Conservation (phyloP, 2,888 invertebrate species). For the Acrobeloides nanus region DNA sequence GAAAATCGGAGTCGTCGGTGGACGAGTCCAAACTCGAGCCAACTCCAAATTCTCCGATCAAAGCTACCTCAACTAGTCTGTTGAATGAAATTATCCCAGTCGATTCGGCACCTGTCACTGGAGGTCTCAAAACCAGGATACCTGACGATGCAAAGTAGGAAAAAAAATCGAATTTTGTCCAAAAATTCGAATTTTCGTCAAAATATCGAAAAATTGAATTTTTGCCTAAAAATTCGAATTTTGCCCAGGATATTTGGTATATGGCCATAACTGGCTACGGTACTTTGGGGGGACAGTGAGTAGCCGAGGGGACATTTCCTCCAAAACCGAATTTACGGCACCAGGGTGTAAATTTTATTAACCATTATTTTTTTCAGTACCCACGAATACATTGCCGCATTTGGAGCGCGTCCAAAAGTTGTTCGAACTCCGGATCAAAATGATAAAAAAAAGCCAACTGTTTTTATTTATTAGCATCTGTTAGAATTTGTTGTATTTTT, state of each 20-base stretch:
- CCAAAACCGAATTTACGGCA: no score
- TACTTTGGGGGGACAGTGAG: no score
- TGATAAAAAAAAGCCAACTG: constrained; percentile 5
- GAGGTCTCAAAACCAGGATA: constrained; percentile 17
- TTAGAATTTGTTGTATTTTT: no score
- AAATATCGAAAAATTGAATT: constrained; percentile 1
- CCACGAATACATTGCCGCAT: constrained; percentile 42
- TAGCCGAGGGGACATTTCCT: no score
- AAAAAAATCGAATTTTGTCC: not conserved
- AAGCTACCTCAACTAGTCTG: constrained; percentile 15
- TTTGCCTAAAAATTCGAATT: not conserved
- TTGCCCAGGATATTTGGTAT: no score
- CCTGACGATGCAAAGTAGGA: constrained; percentile 28
- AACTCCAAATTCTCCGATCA: constrained; percentile 6
- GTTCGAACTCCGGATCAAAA: constrained; percentile 41
- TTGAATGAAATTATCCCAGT: constrained; percentile 9
- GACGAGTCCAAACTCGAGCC: constrained; percentile 5
- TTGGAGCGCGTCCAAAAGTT: constrained; percentile 50
- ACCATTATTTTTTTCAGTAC: constrained; percentile 20
- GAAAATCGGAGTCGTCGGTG: constrained; percentile 4
- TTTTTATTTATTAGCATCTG: no score
- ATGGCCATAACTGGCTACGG: no score
- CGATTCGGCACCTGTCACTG: constrained; percentile 22
- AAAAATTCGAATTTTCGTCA: not conserved
- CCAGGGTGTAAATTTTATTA: no score